Evolutionary conservation across 2,888 invertebrate genomes (phyloP).

Genomic region (Ecliptopera silaceata): DNA sequence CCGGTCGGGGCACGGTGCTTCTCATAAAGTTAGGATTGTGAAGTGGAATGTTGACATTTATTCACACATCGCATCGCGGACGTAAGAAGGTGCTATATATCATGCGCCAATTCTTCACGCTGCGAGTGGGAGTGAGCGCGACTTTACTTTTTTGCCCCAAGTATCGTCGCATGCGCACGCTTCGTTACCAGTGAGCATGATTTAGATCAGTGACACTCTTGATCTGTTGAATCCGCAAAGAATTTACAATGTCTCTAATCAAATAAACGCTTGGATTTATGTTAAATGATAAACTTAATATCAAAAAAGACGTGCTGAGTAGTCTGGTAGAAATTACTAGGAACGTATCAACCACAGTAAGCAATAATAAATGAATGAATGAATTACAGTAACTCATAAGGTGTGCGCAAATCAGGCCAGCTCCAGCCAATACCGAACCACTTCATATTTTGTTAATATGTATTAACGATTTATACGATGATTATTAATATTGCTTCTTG

Average conservation of each 20-base stretch:
- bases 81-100: slow-evolving; percentile 11
- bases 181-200: slow-evolving; percentile 74
- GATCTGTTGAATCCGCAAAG: slow-evolving; percentile 37
- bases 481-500: too few species aligned
- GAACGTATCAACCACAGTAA: too few species aligned
- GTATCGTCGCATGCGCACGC: slow-evolving; percentile 53
- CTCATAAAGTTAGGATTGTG: not conserved
- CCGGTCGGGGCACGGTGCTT: not conserved
- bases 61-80: slow-evolving; percentile 5
- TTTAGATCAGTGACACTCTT: slow-evolving; percentile 54
- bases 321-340: not conserved
- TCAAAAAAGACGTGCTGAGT: not conserved
- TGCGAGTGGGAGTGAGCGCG: slow-evolving; percentile 22
- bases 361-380: not conserved
- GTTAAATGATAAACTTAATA: slow-evolving; percentile 6
- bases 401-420: slow-evolving; percentile 6
- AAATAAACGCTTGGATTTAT: slow-evolving; percentile 20
- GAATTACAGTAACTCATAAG: not conserved
- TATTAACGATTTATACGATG: too few species aligned
- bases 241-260: slow-evolving; percentile 5
- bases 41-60: not conserved
- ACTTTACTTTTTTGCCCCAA: slow-evolving; percentile 28
- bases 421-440: slow-evolving; percentile 6
- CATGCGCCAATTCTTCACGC: slow-evolving; percentile 27
- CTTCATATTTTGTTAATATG: too few species aligned